Conservation (phyloP, 2,797 vertebrate genomes). For the Notoglanidium macrostoma region DNA sequence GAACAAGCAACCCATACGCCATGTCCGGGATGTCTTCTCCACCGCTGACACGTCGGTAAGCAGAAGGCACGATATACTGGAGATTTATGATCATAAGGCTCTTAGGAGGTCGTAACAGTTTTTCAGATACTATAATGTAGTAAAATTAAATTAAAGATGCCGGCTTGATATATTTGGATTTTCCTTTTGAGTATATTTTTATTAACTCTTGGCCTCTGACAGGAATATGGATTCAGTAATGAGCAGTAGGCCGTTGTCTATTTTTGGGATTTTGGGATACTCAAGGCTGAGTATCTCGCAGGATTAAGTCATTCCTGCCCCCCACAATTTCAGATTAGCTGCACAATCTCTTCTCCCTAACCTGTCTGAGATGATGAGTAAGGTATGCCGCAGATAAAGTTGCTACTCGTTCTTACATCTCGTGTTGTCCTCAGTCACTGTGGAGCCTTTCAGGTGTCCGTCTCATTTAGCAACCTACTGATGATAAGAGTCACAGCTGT, state of each 20-base stretch:
- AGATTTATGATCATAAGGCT: background rate
- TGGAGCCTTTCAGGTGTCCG: slow-evolving; percentile 5
- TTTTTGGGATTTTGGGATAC: background rate
- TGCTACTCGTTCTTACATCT: background rate
- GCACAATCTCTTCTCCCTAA: background rate
- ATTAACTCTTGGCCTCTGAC: background rate
- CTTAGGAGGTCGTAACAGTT: background rate
- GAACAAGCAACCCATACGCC: slow-evolving; percentile 82
- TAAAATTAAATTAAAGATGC: background rate
- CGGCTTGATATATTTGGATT: background rate
- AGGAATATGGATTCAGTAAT: background rate
- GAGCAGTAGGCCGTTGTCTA: background rate
- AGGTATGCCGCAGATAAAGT: background rate
- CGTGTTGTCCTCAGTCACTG: background rate
- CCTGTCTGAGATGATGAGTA: background rate
- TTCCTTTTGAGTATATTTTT: background rate
- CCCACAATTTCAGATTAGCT: background rate
- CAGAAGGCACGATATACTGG: background rate
- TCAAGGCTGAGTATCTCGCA: background rate
- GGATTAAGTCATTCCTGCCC: background rate
- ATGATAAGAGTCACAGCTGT: slow-evolving; percentile 37
- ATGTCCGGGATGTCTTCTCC: slow-evolving; percentile 86
- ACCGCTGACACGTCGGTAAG: slow-evolving; percentile 75
- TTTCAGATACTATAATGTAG: background rate
- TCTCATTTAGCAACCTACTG: slow-evolving; percentile 8